Base-by-base conservation (phyloP, 35 echinoderm and acorn worm species). In the Apostichopus japonicus region DNA sequence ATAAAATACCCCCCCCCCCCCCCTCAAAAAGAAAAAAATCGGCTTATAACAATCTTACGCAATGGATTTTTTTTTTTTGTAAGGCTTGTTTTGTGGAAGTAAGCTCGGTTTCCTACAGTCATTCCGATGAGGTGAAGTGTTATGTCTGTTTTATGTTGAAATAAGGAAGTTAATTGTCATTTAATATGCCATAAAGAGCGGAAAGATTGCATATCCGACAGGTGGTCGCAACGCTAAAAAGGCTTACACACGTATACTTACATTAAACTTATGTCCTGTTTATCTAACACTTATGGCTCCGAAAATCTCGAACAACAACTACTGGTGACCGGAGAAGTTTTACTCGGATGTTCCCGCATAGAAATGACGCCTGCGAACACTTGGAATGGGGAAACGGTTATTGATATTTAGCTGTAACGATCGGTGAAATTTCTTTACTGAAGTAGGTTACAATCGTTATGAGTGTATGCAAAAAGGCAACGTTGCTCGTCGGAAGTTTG, bases 141-240 rank as follows among this genome's bases (percentile, higher is more conserved):
- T 84, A 84, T 84, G 81, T 57, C 81, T 57, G 71, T 84, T 84
- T 84, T 59, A 84, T 84, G 81, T 84, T 84, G 81, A 84, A 84
- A 57, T 84, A 57, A 84, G 81, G 81, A 84, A 84, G 53, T 84
- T 57, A 84, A 84, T 58, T 84, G 81, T 84, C 81, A 84, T 84
- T 84, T 84, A 55, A 84, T 84, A 84, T 58, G 19, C 81, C 81
- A 57, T 84, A 56, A 84, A 57, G 55, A 84, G 81, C 81, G 81
- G 81, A 84, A 84, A 57, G 19, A 84, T 57, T 84, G 54, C 53
- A 84, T 57, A 57, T 84, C 81, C 81, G 81, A 84, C 81, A 84
- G 81, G 81, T 84, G 81, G 81, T 84, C 8, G 81, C 81, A 84
- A 58, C 54, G 81, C 81, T 84, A 84, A 61, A 80, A 2, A 33